phyloP scores from a whole-genome alignment of 2,797 vertebrate species.

The Pantherophis vulpinus region DNA sequence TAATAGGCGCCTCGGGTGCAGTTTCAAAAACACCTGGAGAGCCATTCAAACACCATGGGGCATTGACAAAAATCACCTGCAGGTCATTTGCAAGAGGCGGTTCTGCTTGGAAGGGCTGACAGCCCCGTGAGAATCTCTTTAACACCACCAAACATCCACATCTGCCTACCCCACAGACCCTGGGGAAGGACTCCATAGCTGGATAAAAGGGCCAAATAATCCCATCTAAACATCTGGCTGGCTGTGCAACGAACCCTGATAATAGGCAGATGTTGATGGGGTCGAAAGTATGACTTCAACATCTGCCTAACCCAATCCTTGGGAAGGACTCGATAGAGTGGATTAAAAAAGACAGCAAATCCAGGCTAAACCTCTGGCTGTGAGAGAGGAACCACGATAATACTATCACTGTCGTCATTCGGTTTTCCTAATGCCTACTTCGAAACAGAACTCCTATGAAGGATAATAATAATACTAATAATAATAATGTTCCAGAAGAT shows the following conservation, averaged over 20 bases:
- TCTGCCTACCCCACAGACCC: neutral
- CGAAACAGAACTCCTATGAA: neutral
- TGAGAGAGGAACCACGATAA: accelerated
- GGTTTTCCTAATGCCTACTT: neutral
- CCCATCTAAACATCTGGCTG: neutral
- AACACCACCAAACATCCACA: neutral
- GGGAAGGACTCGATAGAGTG: neutral
- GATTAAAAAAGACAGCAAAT: neutral
- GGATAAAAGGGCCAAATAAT: neutral
- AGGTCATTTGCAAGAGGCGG: neutral
- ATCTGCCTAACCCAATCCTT: neutral
- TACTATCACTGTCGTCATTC: neutral
- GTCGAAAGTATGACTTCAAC: neutral
- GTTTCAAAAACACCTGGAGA: neutral
- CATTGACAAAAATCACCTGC: neutral
- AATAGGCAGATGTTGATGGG: neutral
- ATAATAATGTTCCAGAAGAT: neutral
- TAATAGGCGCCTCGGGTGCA: neutral
- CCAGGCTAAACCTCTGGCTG: neutral
- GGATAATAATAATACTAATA: neutral
- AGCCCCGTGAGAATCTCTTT: neutral
- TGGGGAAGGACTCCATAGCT: neutral
- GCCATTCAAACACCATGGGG: neutral
- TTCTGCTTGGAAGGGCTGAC: neutral
- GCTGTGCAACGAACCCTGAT: neutral